Base-by-base conservation (phyloP, 92 coral and sea anemone genomes). In the Parazoanthus swiftii region DNA sequence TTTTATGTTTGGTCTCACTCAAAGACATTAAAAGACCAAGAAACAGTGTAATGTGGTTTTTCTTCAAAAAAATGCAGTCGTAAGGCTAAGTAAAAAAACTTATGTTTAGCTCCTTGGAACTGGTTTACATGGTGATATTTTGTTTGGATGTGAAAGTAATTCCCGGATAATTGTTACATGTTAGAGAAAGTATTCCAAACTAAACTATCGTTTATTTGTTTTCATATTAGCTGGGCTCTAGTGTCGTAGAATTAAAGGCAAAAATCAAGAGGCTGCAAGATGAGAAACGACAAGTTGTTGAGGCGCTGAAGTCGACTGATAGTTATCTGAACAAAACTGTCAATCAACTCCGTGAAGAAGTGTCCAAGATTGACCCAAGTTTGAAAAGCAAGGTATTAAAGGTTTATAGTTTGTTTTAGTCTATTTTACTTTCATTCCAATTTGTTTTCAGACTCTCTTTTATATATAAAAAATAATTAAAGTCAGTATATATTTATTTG, bases 251-350 rank as follows among this genome's bases (percentile, higher is more conserved):
- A 76, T 29, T 84, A 33, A 84, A 84, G 16, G 46, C 79, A 71
- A 72, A 68, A 84, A 67, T 84, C 25, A 25, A 46, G 15, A 84
- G 48, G 46, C 79, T 84, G 79, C 42, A 71, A 46, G 48, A 26
- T 84, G 87, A 71, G 68, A 73, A 71, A 46, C 14, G 29, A 84
- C 51, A 56, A 46, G 87, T 84, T 71, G 78, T 84, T 18, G 46
- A 70, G 36, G 5, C 23, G 2, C 46, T 84, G 67, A 84, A 46
- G 16, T 84, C 79, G 8, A 71, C 87, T 13, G 79, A 84, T 71
- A 33, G 79, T 29, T 84, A 48, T 56, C 37, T 84, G 15, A 84
- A 84, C 87, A 71, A 23, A 72, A 84, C 87, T 42, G 87, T 84
- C 33, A 72, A 84, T 36, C 33, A 13, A 6, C 87, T 84, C 25